A percentile compares a stretch with the other conserved stretches of the same genome.
These are phyloP conservation scores for Diorhabda elongata DNA, from an alignment of 1,140 invertebrate species.

Conservation along the genomic window DNA sequence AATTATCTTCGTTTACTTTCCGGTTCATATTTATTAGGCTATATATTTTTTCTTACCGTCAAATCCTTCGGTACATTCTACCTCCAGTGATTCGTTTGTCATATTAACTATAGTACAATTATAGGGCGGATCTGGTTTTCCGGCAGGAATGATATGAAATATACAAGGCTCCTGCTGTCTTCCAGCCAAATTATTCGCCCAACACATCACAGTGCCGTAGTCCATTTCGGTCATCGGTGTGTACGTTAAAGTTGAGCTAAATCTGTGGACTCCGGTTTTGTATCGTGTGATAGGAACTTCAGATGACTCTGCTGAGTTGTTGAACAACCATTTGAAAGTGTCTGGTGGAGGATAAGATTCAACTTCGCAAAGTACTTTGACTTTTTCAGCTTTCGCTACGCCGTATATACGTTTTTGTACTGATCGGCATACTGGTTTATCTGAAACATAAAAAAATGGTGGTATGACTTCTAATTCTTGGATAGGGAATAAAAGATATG, in stretches of 20 bases:
- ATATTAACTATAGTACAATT: constrained; percentile 78
- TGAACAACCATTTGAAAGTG: constrained; percentile 84
- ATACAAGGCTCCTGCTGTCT: constrained; percentile 66
- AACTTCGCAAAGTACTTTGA: constrained; percentile 76
- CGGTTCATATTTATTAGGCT: constrained; percentile 51
- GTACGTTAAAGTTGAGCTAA: constrained; percentile 71
- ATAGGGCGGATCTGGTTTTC: constrained; percentile 73
- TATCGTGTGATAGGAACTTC: constrained; percentile 65
- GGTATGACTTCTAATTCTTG: neutral
- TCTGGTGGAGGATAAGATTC: constrained; percentile 80
- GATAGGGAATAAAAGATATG: no score
- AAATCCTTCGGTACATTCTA: constrained; percentile 75
- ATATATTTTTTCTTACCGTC: constrained; percentile 59
- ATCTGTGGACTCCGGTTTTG: constrained; percentile 56
- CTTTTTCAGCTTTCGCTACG: constrained; percentile 77
- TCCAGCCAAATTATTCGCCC: constrained; percentile 63
- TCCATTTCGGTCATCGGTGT: constrained; percentile 73
- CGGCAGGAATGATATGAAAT: constrained; percentile 69
- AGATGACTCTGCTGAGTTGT: constrained; percentile 77
- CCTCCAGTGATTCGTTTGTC: constrained; percentile 68
- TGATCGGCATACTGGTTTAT: constrained; percentile 76
- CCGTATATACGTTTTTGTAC: constrained; percentile 79
- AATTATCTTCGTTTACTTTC: neutral
- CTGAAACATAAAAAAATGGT: constrained; percentile 51
- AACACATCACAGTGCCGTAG: constrained; percentile 66